Base-by-base conservation (phyloP, 2,888 invertebrate species). In the Pyrgus malvae region DNA sequence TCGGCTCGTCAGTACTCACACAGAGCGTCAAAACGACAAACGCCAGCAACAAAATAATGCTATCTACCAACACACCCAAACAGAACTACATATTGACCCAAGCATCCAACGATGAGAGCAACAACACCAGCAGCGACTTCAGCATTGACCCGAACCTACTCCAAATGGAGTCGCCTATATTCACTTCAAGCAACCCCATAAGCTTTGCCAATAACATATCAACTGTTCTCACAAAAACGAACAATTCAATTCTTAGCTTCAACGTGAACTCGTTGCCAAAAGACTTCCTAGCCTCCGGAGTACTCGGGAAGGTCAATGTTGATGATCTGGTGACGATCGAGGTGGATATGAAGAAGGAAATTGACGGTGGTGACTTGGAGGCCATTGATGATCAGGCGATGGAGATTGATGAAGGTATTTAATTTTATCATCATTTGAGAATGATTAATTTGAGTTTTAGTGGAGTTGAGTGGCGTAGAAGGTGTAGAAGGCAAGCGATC, bases 331-430 rank as follows among this genome's bases (percentile, higher is more conserved):
- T 23, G 0, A 44, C 59, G 23, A 53, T 56, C 8, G 50, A 48
- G 9, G 12, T 55, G 16, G 14, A 37, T 17, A 6, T 46, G 11
- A 58, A 58, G 21, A 58, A 58, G 29, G 50, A 38, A 4, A 33
- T 23, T 55, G 38, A 29, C 21, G 48, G 44, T 11, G 25, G 17
- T 7, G 62, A 62, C 19, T 55, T 57, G 0, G 71, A 62, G 12
- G 48, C 48, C 2, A 69, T 67, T 11, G 61, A 66, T 41, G 74
- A 74, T 33, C 72, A 77, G 3, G 48, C 64, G 0, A 78, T 85
- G 78, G 79, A 82, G 33, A 79, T 78, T 58, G 82, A 83, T 68
- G 80, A 82, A 70, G 83, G 83, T 82, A 64, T 6, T n/a, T n/a
- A n/a, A n/a, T n/a, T n/a, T n/a, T n/a, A n/a, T n/a, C n/a, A n/a